Percentiles rank a stretch among this genome's conserved stretches.
Evolutionary conservation across 2,797 vertebrate species (phyloP).

Genomic region (Sebastes glaucus): DNA sequence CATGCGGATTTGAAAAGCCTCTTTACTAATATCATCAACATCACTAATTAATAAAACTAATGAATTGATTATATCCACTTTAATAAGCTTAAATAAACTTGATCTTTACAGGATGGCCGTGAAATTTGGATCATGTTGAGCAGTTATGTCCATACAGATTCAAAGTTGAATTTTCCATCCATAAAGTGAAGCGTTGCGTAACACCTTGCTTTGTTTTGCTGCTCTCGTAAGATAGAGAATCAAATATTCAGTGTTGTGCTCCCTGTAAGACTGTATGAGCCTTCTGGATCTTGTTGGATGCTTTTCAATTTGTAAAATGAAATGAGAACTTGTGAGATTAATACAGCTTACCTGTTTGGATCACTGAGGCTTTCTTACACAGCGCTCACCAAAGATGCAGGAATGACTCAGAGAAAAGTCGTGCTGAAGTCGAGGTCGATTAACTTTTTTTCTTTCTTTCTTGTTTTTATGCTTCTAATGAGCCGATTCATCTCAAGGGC

Average conservation of each 20-base stretch:
- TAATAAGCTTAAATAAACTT: background rate
- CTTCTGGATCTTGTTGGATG: conserved; percentile 20
- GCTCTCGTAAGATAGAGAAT: background rate
- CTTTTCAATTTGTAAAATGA: conserved; percentile 52
- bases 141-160: background rate
- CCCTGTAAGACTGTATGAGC: conserved; percentile 4
- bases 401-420: conserved; percentile 35
- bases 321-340: conserved; percentile 49
- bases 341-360: conserved; percentile 35
- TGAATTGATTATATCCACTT: background rate
- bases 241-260: conserved; percentile 18
- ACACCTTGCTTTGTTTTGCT: conserved; percentile 1
- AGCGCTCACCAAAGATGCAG: conserved; percentile 2
- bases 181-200: background rate
- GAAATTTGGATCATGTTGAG: background rate
- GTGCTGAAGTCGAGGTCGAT: conserved; percentile 13
- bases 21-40: background rate
- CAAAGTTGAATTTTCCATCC: background rate
- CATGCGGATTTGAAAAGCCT: background rate
- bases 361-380: conserved; percentile 12
- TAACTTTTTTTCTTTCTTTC: conserved; percentile 3
- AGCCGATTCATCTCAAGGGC: conserved; percentile 55
- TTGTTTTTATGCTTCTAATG: conserved; percentile 50
- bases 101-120: background rate
- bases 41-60: background rate